phyloP scores from a whole-genome alignment of 2,797 vertebrate genomes.

The Molossus alvarezi region DNA sequence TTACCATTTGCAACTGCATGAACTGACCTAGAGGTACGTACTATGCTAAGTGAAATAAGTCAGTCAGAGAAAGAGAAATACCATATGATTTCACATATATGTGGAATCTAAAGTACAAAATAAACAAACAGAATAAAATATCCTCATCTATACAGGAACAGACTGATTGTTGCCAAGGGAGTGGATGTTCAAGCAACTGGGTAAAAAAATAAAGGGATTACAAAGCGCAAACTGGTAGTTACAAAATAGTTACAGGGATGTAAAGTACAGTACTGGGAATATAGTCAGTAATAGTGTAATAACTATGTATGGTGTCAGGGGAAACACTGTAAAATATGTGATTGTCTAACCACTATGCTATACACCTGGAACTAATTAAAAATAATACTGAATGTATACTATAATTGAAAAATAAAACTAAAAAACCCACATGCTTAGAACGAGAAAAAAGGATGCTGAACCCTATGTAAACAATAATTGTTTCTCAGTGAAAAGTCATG shows the following conservation, averaged over 20 bases:
- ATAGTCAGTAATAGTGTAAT: neutral
- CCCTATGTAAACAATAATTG: neutral
- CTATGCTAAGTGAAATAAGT: too few species aligned
- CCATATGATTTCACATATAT: too few species aligned
- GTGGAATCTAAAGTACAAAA: too few species aligned
- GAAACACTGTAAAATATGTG: neutral
- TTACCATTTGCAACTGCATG: too few species aligned
- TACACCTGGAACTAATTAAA: neutral
- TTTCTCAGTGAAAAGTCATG: conserved; percentile 4
- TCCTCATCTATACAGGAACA: neutral
- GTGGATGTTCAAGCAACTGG: neutral
- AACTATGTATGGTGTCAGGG: neutral
- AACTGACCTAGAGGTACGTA: too few species aligned
- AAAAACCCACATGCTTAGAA: neutral
- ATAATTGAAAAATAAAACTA: neutral
- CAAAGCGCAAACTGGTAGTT: neutral
- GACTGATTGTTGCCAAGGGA: neutral
- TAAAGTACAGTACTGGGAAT: neutral
- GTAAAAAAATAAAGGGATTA: neutral
- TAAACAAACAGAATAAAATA: neutral
- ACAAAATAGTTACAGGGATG: neutral
- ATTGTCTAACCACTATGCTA: neutral
- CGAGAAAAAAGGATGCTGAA: neutral
- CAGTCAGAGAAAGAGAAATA: too few species aligned
- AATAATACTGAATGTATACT: neutral